phyloP scores from a whole-genome alignment of 2,113 vertebrate species.

The Myanophis thanlyinensis region DNA sequence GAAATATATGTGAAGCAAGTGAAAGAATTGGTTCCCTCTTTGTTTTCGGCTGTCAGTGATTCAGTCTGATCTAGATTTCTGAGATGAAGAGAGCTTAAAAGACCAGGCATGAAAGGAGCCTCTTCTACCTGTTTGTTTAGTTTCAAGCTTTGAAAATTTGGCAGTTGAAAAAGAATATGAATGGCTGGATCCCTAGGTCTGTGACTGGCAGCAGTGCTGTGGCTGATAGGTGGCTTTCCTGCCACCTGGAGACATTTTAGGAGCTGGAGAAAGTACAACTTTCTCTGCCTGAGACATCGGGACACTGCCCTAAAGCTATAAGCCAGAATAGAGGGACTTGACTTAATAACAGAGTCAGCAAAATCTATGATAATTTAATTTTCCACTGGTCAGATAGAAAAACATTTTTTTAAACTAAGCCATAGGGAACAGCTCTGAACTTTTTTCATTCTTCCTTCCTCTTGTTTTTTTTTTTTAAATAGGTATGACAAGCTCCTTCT shows the following conservation, averaged over 20 bases:
- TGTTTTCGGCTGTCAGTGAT: background rate
- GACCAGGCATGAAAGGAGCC: background rate
- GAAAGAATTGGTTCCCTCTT: background rate
- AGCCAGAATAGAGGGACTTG: background rate
- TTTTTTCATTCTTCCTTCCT: background rate
- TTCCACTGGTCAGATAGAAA: background rate
- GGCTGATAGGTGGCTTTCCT: background rate
- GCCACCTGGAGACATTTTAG: background rate
- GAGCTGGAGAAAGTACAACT: background rate
- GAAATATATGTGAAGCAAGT: background rate
- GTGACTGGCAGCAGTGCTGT: background rate
- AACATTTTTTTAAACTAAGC: background rate
- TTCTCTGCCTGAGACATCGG: background rate
- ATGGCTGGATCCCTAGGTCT: background rate
- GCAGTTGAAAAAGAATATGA: background rate
- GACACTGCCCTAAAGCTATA: background rate
- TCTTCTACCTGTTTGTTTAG: background rate
- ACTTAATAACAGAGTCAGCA: background rate
- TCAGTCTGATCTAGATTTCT: background rate
- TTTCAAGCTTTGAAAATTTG: background rate
- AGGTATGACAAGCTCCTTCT: background rate
- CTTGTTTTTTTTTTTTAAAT: background rate
- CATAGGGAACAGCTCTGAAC: background rate
- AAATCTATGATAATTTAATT: background rate
- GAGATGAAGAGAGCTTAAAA: background rate